Conservation (phyloP, 1,140 invertebrate species). For the Sitodiplosis mosellana region DNA sequence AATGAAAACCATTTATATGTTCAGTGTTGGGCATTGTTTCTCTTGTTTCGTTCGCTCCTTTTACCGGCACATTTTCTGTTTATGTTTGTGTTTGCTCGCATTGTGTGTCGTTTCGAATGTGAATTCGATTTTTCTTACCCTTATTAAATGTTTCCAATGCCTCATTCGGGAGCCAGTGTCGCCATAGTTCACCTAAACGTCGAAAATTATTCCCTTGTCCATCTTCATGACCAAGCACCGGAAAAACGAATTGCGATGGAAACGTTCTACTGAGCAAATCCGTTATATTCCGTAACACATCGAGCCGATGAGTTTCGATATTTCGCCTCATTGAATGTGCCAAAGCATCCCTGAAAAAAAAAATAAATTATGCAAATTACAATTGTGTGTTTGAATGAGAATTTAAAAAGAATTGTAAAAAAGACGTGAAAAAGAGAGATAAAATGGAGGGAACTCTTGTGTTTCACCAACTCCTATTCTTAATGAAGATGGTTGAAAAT, state of each 20-base stretch:
- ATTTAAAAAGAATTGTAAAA: too few relatives aligned
- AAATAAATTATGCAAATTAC: background rate
- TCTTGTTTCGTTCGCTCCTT: background rate
- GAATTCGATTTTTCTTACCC: constrained; percentile 33
- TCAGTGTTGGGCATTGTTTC: background rate
- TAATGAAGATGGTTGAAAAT: background rate
- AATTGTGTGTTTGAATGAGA: background rate
- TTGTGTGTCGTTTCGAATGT: background rate
- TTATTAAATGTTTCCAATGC: constrained; percentile 55
- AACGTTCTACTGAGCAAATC: constrained; percentile 56
- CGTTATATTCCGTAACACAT: constrained; percentile 55
- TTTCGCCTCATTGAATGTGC: constrained; percentile 33
- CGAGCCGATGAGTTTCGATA: constrained; percentile 39
- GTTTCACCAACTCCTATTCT: too few relatives aligned
- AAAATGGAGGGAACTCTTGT: too few relatives aligned
- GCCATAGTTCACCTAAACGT: constrained; percentile 52
- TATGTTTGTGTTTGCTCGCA: background rate
- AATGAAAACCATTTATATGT: background rate
- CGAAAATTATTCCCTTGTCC: constrained; percentile 30
- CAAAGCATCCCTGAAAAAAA: constrained; percentile 42
- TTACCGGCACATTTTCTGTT: background rate
- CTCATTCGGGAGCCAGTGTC: constrained; percentile 61
- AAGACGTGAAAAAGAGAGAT: too few relatives aligned
- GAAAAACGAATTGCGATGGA: constrained; percentile 63
- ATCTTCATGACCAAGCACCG: constrained; percentile 63